Evolutionary conservation across 2,888 invertebrate species (phyloP).

Genomic region (Aphidius colemani): DNA sequence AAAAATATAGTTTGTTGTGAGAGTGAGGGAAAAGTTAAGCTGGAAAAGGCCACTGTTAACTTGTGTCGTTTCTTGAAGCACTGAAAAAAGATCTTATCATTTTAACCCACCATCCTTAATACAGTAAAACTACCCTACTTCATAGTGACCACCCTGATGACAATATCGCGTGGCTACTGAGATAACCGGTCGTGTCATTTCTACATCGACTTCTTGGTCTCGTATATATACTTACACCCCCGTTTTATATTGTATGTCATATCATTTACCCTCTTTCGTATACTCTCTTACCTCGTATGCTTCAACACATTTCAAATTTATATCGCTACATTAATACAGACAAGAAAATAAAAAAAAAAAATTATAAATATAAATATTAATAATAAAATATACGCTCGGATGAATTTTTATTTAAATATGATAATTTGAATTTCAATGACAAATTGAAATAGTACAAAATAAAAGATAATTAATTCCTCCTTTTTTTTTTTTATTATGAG

Average conservation of each 20-base stretch:
- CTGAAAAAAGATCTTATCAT: constrained; percentile 36
- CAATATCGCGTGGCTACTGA: constrained; percentile 60
- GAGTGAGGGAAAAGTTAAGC: constrained; percentile 45
- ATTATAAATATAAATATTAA: too few species aligned
- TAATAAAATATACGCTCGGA: neutral
- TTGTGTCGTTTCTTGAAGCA: constrained; percentile 39
- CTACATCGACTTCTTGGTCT: constrained; percentile 54
- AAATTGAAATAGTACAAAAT: neutral
- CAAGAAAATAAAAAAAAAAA: too few species aligned
- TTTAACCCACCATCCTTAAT: constrained; percentile 32
- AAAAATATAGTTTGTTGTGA: neutral
- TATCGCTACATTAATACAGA: too few species aligned
- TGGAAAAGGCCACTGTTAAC: constrained; percentile 57
- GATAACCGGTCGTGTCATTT: constrained; percentile 60
- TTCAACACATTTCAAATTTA: too few species aligned
- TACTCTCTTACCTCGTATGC: constrained; percentile 7
- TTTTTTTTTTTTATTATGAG: constrained; percentile 10
- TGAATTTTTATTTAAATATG: constrained; percentile 1
- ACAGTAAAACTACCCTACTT: constrained; percentile 36
- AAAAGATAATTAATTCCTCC: constrained; percentile 21
- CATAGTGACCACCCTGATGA: constrained; percentile 51
- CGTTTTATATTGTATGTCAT: neutral
- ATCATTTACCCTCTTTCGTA: constrained; percentile 4
- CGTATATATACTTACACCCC: constrained; percentile 10
- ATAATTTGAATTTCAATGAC: constrained; percentile 14